A percentile compares a stretch with the other conserved stretches of the same genome.
These are phyloP conservation scores for Silurus lanzhouensis DNA, from an alignment of 2,797 vertebrate species.

Conservation along the genomic window DNA sequence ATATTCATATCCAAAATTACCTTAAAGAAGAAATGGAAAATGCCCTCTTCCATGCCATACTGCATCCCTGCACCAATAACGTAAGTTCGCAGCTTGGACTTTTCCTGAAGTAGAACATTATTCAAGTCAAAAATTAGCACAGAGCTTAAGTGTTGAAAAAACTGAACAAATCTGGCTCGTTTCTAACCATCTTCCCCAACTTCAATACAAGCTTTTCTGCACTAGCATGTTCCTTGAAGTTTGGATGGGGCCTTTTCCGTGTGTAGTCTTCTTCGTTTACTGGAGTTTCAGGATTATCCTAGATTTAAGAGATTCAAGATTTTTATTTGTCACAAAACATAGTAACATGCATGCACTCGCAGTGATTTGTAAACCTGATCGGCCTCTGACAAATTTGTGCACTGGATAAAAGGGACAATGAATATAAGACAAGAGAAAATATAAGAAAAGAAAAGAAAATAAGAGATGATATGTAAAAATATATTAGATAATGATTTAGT, in stretches of 20 bases:
- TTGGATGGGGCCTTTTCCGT: conserved; percentile 79
- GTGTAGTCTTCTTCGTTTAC: conserved; percentile 85
- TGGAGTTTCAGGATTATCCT: conserved; percentile 79
- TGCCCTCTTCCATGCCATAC: conserved; percentile 86
- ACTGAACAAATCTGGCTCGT: neutral
- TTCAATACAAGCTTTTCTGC: conserved; percentile 86
- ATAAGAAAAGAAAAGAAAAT: too few relatives aligned
- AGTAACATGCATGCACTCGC: too few relatives aligned
- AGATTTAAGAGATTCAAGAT: neutral
- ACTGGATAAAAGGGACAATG: too few relatives aligned
- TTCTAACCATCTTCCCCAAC: conserved; percentile 80
- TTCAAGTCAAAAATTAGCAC: neutral
- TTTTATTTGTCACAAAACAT: too few relatives aligned
- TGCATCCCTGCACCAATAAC: conserved; percentile 84
- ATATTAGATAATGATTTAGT: too few relatives aligned
- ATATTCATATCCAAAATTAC: conserved; percentile 62
- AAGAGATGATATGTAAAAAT: too few relatives aligned
- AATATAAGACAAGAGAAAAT: too few relatives aligned
- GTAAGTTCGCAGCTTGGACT: conserved; percentile 76
- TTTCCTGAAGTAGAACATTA: conserved; percentile 64
- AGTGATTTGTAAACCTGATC: too few relatives aligned
- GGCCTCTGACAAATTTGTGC: too few relatives aligned
- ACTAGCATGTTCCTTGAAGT: conserved; percentile 79
- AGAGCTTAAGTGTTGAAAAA: neutral
- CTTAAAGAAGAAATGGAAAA: conserved; percentile 93